phyloP scores from a whole-genome alignment of 2,888 invertebrate genomes.

The Pogonocherus hispidulus region DNA sequence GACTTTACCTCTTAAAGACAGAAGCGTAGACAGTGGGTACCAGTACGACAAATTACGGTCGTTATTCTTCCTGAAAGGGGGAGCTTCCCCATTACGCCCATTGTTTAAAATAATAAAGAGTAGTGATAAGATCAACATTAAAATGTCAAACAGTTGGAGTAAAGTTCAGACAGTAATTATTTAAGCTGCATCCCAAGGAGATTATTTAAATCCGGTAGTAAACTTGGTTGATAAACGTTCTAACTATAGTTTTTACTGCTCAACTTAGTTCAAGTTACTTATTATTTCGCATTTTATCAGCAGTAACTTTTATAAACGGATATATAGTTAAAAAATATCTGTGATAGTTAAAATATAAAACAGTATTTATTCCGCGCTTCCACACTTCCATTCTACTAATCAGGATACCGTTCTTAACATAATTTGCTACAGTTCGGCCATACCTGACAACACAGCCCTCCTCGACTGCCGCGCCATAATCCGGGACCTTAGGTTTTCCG shows the following conservation, averaged over 20 bases:
- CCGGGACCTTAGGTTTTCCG: too few species aligned
- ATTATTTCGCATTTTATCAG: constrained; percentile 10
- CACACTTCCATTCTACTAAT: too few species aligned
- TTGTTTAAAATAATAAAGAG: constrained; percentile 5
- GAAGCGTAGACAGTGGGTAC: too few species aligned
- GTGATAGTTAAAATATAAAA: too few species aligned
- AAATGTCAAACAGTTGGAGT: background rate
- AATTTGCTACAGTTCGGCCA: too few species aligned
- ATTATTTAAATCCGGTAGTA: constrained; percentile 11
- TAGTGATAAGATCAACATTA: constrained; percentile 6
- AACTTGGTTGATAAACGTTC: constrained; percentile 1
- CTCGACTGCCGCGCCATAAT: too few species aligned
- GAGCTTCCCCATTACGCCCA: background rate
- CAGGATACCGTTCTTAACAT: too few species aligned
- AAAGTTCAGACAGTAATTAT: background rate
- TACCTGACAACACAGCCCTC: too few species aligned
- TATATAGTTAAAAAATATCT: background rate
- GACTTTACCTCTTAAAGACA: too few species aligned
- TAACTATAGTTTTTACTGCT: background rate
- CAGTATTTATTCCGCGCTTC: too few species aligned
- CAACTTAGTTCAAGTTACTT: constrained; percentile 2
- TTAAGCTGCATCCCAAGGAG: background rate
- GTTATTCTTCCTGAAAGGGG: background rate
- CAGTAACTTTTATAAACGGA: background rate
- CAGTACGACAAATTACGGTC: constrained; percentile 3